These are phyloP conservation scores for Cataglyphis cursor DNA, from an alignment of 2,888 invertebrate genomes.

Conservation along the genomic window DNA sequence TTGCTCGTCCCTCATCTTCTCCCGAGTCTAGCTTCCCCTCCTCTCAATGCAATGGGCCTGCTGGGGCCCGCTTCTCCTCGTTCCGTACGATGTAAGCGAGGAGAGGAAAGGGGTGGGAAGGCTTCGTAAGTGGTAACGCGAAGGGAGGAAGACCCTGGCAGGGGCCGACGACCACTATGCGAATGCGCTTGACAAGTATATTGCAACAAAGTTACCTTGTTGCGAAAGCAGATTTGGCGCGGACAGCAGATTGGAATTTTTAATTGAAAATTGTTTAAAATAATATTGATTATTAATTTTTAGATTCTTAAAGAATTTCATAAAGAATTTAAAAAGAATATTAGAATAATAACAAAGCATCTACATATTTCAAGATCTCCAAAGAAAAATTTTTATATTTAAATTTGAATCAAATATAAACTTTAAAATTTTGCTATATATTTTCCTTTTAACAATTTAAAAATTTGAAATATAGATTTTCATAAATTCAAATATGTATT, in stretches of 20 bases:
- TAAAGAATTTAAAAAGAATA: not conserved
- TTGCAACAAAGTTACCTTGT: conserved; percentile 56
- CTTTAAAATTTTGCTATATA: not conserved
- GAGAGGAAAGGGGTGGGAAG: not conserved
- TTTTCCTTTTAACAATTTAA: not conserved
- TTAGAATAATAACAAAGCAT: not conserved
- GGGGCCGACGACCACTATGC: conserved; percentile 76
- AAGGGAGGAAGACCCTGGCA: conserved; percentile 66
- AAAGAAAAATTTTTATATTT: not conserved
- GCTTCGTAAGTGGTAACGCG: conserved; percentile 30
- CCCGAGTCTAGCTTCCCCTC: conserved; percentile 40
- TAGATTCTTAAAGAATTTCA: not conserved
- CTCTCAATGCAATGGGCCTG: conserved; percentile 7
- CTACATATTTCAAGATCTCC: not conserved
- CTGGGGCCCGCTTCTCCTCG: conserved; percentile 18
- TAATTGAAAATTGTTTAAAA: not conserved
- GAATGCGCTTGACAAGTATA: conserved; percentile 59
- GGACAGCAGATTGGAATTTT: not conserved
- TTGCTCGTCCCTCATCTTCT: conserved; percentile 38
- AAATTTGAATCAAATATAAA: no score
- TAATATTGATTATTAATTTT: not conserved
- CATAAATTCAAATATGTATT: not conserved
- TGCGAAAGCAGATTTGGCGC: conserved; percentile 53
- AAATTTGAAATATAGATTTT: not conserved
- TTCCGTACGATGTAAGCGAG: not conserved